Base-by-base conservation (phyloP, 2,888 invertebrate genomes). In the Lymantria dispar region DNA sequence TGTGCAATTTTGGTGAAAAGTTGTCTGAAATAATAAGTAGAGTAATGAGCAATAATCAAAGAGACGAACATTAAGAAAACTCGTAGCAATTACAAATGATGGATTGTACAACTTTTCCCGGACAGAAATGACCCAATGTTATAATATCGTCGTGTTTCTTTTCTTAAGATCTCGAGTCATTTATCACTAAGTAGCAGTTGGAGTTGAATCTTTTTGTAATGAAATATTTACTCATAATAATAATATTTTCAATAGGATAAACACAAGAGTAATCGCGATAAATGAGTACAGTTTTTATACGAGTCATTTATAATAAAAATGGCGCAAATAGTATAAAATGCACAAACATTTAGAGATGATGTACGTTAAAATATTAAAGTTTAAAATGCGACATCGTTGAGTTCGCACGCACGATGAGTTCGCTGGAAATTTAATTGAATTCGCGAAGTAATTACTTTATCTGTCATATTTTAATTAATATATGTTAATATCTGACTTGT, bases 21-120 rank as follows among this genome's bases (percentile, higher is more conserved):
- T n/a, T 38, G 11, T 7, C 42, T 47, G 47, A 43, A 45, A 47
- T 52, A 38, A n/a, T 38, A n/a, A 38, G 38, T 38, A 38, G 38
- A 12, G 38, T 38, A 38, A 38, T 12, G 38, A 38, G 38, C 12
- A n/a, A 38, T 38, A 38, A 10, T 12, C 38, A 38, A 38, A 38
- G 38, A 10, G 38, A 38, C 38, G 38, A 38, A 38, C n/a, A 38
- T 38, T 12, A 38, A 38, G 22, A 38, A n/a, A n/a, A 38, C n/a
- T 12, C 7, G 38, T 38, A 38, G 38, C 11, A 38, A 38, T 38
- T 38, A 38, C 38, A 38, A 38, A 38, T 38, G 38, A 38, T 38
- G 38, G 38, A 38, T 38, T 38, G 38, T n/a, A 12, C 2, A 38
- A 38, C 38, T 38, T 38, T 38, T 38, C 38, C 12, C 11, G n/a